phyloP scores from a whole-genome alignment of 2,888 invertebrate species.

The Seira ritae region DNA sequence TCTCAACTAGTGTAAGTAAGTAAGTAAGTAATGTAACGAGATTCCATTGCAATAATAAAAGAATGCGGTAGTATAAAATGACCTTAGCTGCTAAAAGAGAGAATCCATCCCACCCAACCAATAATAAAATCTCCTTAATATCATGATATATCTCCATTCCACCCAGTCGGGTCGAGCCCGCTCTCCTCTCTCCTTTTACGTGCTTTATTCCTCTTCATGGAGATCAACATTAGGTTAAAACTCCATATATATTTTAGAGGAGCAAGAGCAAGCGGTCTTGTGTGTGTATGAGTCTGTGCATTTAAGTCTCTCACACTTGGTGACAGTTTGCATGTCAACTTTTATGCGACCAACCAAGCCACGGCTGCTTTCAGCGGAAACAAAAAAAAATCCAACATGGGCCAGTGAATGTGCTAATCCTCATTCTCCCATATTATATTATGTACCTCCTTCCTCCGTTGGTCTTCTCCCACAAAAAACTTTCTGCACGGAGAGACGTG shows the following conservation, averaged over 20 bases:
- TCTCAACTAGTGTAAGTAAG: not conserved
- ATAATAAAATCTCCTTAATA: no score
- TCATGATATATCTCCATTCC: not conserved
- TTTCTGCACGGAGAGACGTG: no score
- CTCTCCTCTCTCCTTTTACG: not conserved
- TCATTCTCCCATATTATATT: no score
- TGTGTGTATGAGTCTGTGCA: not conserved
- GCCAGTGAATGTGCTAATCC: no score
- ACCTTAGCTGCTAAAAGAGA: no score
- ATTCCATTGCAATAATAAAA: not conserved
- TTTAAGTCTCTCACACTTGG: no score
- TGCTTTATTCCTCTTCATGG: constrained; percentile 1
- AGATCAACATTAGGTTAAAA: not conserved
- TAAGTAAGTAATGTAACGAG: no score
- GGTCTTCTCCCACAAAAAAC: no score
- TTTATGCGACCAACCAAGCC: not conserved
- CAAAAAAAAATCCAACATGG: not conserved
- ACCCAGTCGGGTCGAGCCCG: not conserved
- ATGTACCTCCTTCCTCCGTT: no score
- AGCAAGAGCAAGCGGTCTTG: not conserved
- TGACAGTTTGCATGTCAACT: not conserved
- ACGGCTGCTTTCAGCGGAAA: not conserved
- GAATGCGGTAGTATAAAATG: not conserved
- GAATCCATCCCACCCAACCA: no score
- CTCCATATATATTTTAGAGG: no score